Conservation (phyloP, 2,113 vertebrate genomes). For the Monarcha castaneiventris region DNA sequence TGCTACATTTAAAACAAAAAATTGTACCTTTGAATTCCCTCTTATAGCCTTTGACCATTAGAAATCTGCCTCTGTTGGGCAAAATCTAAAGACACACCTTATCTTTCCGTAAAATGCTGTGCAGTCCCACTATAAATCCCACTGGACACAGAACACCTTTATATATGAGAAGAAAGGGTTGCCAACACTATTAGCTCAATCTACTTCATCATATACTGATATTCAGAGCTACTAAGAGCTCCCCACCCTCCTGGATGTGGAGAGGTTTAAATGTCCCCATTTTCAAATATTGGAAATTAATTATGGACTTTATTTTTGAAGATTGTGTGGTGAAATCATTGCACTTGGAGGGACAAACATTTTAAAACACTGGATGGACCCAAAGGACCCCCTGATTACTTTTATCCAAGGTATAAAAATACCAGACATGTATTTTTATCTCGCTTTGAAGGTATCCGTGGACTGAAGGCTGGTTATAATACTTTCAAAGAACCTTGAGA, state of each 20-base stretch:
- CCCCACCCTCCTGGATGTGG: neutral
- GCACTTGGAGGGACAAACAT: neutral
- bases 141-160: neutral
- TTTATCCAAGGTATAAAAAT: conserved; percentile 58
- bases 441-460: conserved; percentile 22
- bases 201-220: neutral
- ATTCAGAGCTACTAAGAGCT: neutral
- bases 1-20: neutral
- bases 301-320: neutral
- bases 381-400: conserved; percentile 24
- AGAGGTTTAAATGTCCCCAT: neutral
- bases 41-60: neutral
- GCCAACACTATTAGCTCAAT: neutral
- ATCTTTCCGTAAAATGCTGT: conserved; percentile 11
- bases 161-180: neutral
- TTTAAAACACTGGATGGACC: neutral
- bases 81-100: neutral
- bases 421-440: conserved; percentile 42
- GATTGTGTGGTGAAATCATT: neutral
- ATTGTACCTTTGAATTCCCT: neutral
- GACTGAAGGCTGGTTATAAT: neutral
- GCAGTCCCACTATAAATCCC: neutral
- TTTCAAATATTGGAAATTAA: conserved; percentile 21
- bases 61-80: neutral
- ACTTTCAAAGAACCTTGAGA: conserved; percentile 31